phyloP scores from a whole-genome alignment of 2,888 invertebrate species.

The Rotaria macrura region DNA sequence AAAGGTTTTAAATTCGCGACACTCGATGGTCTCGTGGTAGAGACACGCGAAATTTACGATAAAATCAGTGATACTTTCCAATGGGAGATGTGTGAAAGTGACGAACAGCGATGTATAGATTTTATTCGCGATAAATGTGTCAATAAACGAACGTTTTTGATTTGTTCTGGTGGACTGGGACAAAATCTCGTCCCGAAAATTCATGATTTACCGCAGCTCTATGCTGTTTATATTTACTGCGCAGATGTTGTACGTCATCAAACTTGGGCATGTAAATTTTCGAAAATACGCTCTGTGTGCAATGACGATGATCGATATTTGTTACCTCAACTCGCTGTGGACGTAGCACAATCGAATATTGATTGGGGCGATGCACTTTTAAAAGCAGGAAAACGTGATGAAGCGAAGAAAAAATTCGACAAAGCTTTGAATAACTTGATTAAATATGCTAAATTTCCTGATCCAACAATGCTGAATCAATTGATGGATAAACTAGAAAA shows the following conservation, averaged over 20 bases:
- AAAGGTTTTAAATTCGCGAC: neutral
- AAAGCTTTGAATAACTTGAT: neutral
- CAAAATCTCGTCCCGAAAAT: neutral
- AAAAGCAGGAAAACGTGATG: neutral
- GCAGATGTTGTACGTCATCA: neutral
- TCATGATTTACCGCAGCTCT: neutral
- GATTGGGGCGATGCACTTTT: neutral
- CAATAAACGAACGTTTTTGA: neutral
- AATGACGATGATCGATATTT: neutral
- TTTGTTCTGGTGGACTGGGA: neutral
- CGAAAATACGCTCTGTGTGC: neutral
- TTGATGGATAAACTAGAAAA: neutral
- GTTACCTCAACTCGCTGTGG: neutral
- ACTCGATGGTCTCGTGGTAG: neutral
- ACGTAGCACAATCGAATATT: neutral
- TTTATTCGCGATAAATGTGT: neutral
- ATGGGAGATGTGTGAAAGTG: neutral
- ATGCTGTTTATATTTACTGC: neutral
- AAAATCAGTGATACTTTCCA: neutral
- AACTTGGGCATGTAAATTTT: neutral
- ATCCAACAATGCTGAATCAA: neutral
- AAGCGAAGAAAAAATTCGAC: neutral
- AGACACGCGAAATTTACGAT: neutral
- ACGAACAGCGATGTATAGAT: neutral
- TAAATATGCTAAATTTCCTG: neutral